Base-by-base conservation (phyloP, 2,888 invertebrate genomes). In the Spodoptera littoralis region DNA sequence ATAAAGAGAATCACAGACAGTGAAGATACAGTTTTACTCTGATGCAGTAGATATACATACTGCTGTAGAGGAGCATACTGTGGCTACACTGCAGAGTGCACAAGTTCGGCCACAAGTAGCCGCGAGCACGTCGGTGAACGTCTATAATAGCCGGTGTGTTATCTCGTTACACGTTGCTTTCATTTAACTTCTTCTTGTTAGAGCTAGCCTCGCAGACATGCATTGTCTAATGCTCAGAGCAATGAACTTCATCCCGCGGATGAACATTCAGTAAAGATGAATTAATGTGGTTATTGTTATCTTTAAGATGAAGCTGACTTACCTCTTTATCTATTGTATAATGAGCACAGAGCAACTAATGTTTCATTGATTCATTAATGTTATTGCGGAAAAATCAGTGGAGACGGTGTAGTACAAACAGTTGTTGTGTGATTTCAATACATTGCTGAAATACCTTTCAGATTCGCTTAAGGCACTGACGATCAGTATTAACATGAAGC, bases 131-230 rank as follows among this genome's bases (percentile, higher is more conserved):
- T 57, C 54, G 50, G 60, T 61, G 43, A 61, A 12, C 60, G 73
- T 76, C 76, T 67, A 66, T 73, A 69, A 79, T 73, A 71, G 71
- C 65, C 50, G 53, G 47, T 62, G 63, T 70, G 61, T 68, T 76
- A 71, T 73, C 81, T 79, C 65, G 63, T 73, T 70, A 76, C 74
- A 60, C 64, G 61, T 48, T 50, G 75, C 75, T 75, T 81, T 81
- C 76, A 76, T 81, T 76, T 65, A 73, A 79, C 62, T 81, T 79
- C 62, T 75, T 63, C 70, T 65, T 57, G 61, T 55, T 57, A 51
- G 54, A 54, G 58, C 63, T 55, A 47, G 27, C 48, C 48, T 27
- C 56, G 44, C 44, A 60, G 54, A 70, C 65, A 54, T 54, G 65
- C 72, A 69, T 70, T 69, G 80, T 81, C 62, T 79, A 67, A 77